Evolutionary conservation across 2,797 vertebrate species (phyloP), one percentile per base, ranked within the genome.

Genomic region (Gastrophryne carolinensis): DNA sequence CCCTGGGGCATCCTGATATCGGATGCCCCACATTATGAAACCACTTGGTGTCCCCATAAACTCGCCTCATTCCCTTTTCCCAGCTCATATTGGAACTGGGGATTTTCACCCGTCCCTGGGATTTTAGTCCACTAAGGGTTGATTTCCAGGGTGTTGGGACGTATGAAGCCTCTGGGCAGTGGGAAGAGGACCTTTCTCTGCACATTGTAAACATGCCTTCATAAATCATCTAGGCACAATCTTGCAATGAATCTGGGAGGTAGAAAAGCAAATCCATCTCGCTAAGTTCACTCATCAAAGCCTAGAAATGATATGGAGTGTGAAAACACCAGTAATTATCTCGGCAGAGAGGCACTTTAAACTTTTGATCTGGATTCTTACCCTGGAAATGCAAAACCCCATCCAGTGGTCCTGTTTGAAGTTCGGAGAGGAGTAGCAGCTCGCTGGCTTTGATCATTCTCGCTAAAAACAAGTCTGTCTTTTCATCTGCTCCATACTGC

Each of bases 391-490:
- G n/a, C 86, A 82, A 83, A 89, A 85, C 87, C 88, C 82, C 80
- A 82, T 87, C 83, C 85, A 84, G 73, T 7, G 15, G 56, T 84
- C 86, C 87, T 84, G 90, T 95, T 89, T 93, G 92, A 93, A 94
- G 90, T 91, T 21, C 8, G 24, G 29, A 54, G 50, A 57, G 81
- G 83, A 84, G 83, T 83, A 82, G 83, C 82, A 81, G 81, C 85
- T 84, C 83, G 34, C 62, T 67, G 84, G 85, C 92, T 94, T 89
- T 90, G 85, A 85, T 93, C 87, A 80, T 88, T 89, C 84, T 84
- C 79, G 85, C 85, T 85, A 86, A 91, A 90, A 88, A 90, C 82
- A 82, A 86, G 77, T 81, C 65, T 2, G 72, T 58, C 86, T 90
- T 66, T 91, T 89, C 84, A 86, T 85, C 79, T 80, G 65, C 80